These are phyloP conservation scores for Pemphigus obesinymphae DNA, from an alignment of 1,140 invertebrate species.

Conservation along the genomic window DNA sequence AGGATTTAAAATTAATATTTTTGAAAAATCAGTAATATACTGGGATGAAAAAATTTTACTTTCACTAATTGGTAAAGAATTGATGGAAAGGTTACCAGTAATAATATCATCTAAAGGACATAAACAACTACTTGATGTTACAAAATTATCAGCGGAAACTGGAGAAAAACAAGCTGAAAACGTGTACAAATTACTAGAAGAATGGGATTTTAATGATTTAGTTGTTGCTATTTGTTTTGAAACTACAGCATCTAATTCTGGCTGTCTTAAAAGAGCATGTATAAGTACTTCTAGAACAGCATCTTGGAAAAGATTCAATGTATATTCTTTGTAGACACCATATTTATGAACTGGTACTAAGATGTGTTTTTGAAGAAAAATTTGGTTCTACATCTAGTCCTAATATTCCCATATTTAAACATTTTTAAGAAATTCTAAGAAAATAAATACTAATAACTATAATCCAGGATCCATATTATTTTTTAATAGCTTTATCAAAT, in stretches of 20 bases:
- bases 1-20: conserved; percentile 1
- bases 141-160: neutral
- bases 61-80: too few relatives aligned
- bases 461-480: conserved; percentile 23
- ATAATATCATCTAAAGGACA: conserved; percentile 1
- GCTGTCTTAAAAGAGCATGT: conserved; percentile 45
- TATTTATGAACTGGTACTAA: conserved; percentile 42
- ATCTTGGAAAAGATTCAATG: conserved; percentile 39
- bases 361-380: too few relatives aligned
- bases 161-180: conserved; percentile 20
- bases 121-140: conserved; percentile 31
- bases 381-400: conserved; percentile 40
- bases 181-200: neutral
- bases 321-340: conserved; percentile 43
- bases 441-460: conserved; percentile 32
- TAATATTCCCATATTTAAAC: conserved; percentile 42
- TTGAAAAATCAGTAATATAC: conserved; percentile 38
- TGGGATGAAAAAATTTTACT: conserved; percentile 46
- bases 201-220: conserved; percentile 27
- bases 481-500: too few relatives aligned
- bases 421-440: conserved; percentile 40
- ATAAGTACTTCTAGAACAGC: conserved; percentile 41
- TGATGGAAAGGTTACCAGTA: conserved; percentile 24
- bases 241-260: conserved; percentile 49
- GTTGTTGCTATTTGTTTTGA: conserved; percentile 47